Base-by-base conservation (phyloP, 2,797 vertebrate genomes). In the Pantherophis vulpinus region DNA sequence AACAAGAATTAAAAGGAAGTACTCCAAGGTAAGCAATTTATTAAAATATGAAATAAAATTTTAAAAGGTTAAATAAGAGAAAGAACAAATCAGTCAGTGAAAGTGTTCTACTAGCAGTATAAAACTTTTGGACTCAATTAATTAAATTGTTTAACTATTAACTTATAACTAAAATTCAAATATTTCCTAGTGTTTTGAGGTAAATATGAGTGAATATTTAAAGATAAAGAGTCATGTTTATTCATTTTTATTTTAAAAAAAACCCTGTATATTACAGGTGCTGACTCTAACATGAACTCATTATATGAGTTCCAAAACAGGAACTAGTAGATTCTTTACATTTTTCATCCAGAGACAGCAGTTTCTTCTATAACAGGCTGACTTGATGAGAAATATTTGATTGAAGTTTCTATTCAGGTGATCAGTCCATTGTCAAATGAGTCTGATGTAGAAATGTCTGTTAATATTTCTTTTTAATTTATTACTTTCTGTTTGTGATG, bases 381-480 rank as follows among this genome's bases (percentile, higher is more conserved):
- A 47, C 56, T 79, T 88, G 29, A 37, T 91, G 27, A 60, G 27
- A 88, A 63, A 10, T 13, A 79, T 27, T n/a, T 91, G 83, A 87
- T 18, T 59, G 12, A 74, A 70, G 13, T 58, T 29, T 55, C 12
- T 13, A 42, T 29, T 89, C n/a, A 83, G 59, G 20, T 51, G 27
- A 23, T 32, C 29, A 32, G n/a, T 70, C 87, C 25, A 9, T 70
- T 70, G n/a, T 42, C 13, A 56, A 16, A 2, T 29, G n/a, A 12
- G n/a, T 20, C 63, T 79, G 58, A 55, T 66, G 14, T 20, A 25
- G 10, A 60, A 88, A 47, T 79, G 70, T 79, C 37, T 42, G 16
- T 60, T 61, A 87, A 37, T 92, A 89, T 94, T 95, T 93, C 55
- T 74, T 92, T 94, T 91, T 88, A 20, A 94, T 94, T 92, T 92